Percentiles rank a stretch among this genome's conserved stretches.
These are phyloP conservation scores for Peromyscus eremicus DNA, from an alignment of 2,797 vertebrate species.

Conservation along the genomic window DNA sequence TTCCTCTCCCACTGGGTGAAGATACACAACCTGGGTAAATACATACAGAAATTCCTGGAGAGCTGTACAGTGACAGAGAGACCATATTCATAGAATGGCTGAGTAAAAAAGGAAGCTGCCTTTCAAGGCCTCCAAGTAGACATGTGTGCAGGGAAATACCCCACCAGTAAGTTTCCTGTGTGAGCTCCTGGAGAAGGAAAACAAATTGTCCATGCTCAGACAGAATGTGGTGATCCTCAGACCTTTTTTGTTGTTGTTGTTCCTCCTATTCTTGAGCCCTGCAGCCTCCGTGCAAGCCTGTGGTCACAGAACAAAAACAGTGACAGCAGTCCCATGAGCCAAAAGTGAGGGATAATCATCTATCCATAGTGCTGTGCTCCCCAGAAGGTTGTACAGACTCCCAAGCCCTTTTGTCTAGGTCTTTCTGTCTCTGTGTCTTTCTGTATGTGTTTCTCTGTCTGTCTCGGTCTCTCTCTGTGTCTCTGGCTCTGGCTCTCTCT, in stretches of 20 bases:
- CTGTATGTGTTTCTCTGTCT: background rate
- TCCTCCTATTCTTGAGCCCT: background rate
- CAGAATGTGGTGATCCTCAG: background rate
- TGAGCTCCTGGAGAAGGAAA: background rate
- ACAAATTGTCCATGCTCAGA: background rate
- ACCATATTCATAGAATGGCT: background rate
- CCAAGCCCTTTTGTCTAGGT: no score
- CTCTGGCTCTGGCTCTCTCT: background rate
- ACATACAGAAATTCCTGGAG: background rate
- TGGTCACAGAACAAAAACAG: background rate
- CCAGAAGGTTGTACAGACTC: background rate
- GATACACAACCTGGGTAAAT: background rate
- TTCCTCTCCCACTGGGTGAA: background rate
- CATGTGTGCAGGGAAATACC: background rate
- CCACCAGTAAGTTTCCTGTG: background rate
- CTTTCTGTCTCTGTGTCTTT: background rate
- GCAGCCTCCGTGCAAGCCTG: background rate
- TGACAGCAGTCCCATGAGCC: background rate
- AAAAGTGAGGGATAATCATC: background rate
- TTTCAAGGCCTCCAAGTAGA: background rate
- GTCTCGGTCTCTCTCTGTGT: background rate
- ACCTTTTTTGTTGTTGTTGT: background rate
- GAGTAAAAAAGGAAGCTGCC: background rate
- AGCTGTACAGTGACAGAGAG: background rate
- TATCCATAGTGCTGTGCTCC: background rate